Evolutionary conservation across 2,113 vertebrate genomes (phyloP).

Genomic region (Capreolus pygargus): DNA sequence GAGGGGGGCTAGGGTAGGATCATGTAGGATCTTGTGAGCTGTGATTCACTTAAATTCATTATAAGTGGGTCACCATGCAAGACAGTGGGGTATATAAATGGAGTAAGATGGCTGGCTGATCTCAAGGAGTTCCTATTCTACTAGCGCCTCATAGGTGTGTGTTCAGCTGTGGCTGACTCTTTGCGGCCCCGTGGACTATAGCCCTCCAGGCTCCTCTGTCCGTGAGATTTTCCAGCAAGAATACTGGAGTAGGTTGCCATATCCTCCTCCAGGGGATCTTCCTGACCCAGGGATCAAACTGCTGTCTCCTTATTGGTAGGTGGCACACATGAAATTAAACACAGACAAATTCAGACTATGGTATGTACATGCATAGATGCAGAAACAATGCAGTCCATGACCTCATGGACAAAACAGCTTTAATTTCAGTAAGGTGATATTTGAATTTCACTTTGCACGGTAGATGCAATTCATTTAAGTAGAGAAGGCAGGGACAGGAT

Average conservation of each 20-base stretch:
- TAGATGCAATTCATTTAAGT: background rate
- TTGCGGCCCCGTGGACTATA: background rate
- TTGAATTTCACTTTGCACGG: background rate
- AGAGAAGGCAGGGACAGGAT: background rate
- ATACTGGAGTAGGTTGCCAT: background rate
- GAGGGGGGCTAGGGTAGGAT: background rate
- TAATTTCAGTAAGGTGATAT: background rate
- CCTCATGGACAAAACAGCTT: background rate
- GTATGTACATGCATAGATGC: rapidly evolving
- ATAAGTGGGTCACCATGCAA: background rate
- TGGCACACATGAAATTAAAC: background rate
- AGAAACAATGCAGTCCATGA: background rate
- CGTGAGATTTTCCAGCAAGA: background rate
- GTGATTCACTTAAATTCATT: background rate
- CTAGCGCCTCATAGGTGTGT: background rate
- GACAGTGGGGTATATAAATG: background rate
- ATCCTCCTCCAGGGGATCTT: background rate
- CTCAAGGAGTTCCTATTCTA: background rate
- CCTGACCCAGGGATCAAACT: background rate
- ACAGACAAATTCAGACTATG: background rate
- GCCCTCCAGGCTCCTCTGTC: background rate
- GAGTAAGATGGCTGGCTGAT: background rate
- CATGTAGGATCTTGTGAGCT: background rate
- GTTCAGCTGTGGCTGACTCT: background rate
- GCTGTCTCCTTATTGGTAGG: background rate